Conservation (phyloP, 2,888 invertebrate species). For the Sclerodermus sp. region DNA sequence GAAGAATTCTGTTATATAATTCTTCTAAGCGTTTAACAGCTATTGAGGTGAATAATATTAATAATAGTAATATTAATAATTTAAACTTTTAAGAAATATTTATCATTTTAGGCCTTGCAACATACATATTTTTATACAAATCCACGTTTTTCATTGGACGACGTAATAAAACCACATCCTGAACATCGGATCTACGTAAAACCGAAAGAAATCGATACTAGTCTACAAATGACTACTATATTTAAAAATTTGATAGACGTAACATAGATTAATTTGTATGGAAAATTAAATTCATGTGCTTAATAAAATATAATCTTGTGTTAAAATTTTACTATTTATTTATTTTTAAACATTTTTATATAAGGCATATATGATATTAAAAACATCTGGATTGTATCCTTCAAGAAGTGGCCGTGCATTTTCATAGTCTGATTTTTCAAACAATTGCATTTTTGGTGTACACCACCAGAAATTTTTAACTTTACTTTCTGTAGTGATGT, state of each 20-base stretch:
- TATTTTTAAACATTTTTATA: slow-evolving; percentile 66
- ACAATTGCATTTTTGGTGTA: slow-evolving; percentile 67
- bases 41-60: slow-evolving; percentile 62
- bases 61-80: background rate
- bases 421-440: slow-evolving; percentile 67
- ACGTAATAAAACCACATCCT: slow-evolving; percentile 69
- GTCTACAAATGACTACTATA: slow-evolving; percentile 35
- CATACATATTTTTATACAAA: slow-evolving; percentile 73
- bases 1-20: slow-evolving; percentile 79
- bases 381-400: slow-evolving; percentile 78
- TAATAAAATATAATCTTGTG: background rate
- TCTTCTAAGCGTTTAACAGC: slow-evolving; percentile 75
- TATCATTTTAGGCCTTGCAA: slow-evolving; percentile 67
- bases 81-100: background rate
- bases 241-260: slow-evolving; percentile 40
- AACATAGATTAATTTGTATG: no score
- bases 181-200: slow-evolving; percentile 48
- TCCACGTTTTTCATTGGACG: slow-evolving; percentile 68
- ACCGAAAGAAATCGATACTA: slow-evolving; percentile 42
- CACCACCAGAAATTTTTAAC: slow-evolving; percentile 82
- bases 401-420: slow-evolving; percentile 68
- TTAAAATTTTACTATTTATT: background rate
- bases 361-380: slow-evolving; percentile 77
- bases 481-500: slow-evolving; percentile 64
- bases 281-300: no score